Base-by-base conservation (phyloP, 2,888 invertebrate genomes). In the Chymomyza caudatula region DNA sequence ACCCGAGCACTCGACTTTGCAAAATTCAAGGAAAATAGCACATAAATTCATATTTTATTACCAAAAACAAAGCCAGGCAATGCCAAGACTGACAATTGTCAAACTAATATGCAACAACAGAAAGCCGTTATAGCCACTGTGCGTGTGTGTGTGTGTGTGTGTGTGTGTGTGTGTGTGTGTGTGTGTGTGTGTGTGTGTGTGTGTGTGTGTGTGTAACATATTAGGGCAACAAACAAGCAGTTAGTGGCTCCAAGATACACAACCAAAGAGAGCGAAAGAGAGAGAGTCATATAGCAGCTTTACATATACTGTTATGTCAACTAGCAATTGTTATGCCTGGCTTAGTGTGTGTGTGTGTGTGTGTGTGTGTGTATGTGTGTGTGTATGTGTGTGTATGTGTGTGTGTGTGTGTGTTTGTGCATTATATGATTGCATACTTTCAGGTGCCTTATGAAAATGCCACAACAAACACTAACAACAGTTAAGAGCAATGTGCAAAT, bases 1-100 rank as follows among this genome's bases (percentile, higher is more conserved):
- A 47, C 19, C 47, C 13, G 23, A 17, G 11, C 23, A 54, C 74
- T 68, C 57, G 66, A 63, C 63, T 76, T 59, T 64, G 22, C 73
- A 67, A 76, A 82, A 77, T 79, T 73, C 78, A 84, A n/a, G 63
- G 81, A 77, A 80, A 84, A 80, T 80, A 81, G 78, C 73, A 78
- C 77, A 81, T 80, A 83, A 80, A 80, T 78, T 78, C 70, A 81
- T 80, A 80, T 83, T 80, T 81, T 80, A 80, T 84, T 80, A 84
- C 66, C 68, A 44, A 29, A 47, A 8, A 54, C 60, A 66, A 55
- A 37, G 29, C 29, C 11, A 37, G 29, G 29, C 29, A 37, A 37
- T 60, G 62, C 69, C 65, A 47, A 52, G 63, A 60, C 65, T 63
- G 68, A 58, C 71, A 71, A 67, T 60, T 58, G 25, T 37, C 29